Percentiles rank a stretch among this genome's conserved stretches.
Evolutionary conservation across 2,888 invertebrate genomes (phyloP).

Genomic region (Amorpha juglandis): DNA sequence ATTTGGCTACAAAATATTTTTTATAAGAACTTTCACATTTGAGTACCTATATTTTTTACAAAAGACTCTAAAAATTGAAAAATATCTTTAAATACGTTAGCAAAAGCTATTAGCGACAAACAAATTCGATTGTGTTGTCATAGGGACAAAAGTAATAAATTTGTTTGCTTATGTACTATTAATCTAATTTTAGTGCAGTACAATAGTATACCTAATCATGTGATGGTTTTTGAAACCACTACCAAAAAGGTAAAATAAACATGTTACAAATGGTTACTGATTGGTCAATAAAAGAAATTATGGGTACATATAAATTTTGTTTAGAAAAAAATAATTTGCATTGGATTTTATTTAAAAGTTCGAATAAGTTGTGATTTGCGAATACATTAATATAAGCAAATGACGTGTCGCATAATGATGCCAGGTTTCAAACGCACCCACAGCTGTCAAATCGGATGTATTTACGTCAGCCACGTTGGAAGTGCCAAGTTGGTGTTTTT

Average conservation of each 20-base stretch:
- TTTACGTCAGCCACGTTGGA: constrained; percentile 86
- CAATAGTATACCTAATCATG: background rate
- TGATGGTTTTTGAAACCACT: constrained; percentile 5
- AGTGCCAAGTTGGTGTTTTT: constrained; percentile 84
- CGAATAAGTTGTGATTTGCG: background rate
- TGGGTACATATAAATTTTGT: no score
- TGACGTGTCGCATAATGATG: constrained; percentile 40
- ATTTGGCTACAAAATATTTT: background rate
- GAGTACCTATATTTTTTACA: no score
- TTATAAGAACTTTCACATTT: background rate
- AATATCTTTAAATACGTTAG: background rate
- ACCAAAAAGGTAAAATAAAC: background rate
- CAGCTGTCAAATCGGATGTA: constrained; percentile 57
- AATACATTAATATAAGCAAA: constrained; percentile 7
- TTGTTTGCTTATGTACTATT: background rate
- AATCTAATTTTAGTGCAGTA: background rate
- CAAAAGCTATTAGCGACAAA: background rate
- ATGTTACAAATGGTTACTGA: background rate
- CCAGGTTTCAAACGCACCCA: constrained; percentile 39
- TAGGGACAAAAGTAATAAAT: constrained; percentile 10
- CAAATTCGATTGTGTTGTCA: constrained; percentile 6
- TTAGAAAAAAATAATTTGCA: no score
- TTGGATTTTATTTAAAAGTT: no score
- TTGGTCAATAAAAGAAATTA: background rate
- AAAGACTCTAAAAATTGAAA: no score